These are phyloP conservation scores for Actias luna DNA, from an alignment of 2,888 invertebrate genomes.

Conservation along the genomic window DNA sequence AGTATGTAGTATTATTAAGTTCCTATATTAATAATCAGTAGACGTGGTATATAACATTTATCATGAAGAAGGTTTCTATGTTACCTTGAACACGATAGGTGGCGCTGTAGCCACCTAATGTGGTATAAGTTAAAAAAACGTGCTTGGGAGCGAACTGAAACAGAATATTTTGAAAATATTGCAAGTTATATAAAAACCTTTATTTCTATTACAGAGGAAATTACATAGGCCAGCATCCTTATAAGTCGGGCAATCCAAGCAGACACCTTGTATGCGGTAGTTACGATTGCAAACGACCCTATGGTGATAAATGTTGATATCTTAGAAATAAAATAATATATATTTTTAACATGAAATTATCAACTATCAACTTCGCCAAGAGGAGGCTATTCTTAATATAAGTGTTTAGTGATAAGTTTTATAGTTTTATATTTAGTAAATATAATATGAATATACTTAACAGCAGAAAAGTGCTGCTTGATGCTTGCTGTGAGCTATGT, in stretches of 20 bases:
- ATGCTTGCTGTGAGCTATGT: too few relatives aligned
- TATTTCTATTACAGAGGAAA: conserved; percentile 53
- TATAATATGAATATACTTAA: not conserved
- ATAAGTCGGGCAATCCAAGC: conserved; percentile 34
- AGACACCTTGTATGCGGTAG: conserved; percentile 40
- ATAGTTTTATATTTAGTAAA: not conserved
- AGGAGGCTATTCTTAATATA: conserved; percentile 5
- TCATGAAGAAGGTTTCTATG: too few relatives aligned
- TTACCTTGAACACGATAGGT: too few relatives aligned
- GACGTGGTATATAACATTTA: too few relatives aligned
- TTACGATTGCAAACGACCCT: conserved; percentile 41
- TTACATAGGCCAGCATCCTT: conserved; percentile 46
- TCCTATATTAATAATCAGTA: too few relatives aligned
- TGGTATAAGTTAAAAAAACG: too few relatives aligned
- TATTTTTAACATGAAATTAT: not conserved
- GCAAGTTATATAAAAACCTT: not conserved
- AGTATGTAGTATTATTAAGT: too few relatives aligned
- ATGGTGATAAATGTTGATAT: conserved; percentile 41
- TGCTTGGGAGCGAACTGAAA: too few relatives aligned
- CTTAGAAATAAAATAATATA: not conserved
- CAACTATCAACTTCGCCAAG: not conserved
- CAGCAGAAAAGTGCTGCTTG: too few relatives aligned
- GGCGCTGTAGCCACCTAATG: too few relatives aligned
- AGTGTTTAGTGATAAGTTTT: not conserved
- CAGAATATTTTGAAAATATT: not conserved